Base-by-base conservation (phyloP, 2,113 vertebrate species). In the Onychorhynchus coronatus region DNA sequence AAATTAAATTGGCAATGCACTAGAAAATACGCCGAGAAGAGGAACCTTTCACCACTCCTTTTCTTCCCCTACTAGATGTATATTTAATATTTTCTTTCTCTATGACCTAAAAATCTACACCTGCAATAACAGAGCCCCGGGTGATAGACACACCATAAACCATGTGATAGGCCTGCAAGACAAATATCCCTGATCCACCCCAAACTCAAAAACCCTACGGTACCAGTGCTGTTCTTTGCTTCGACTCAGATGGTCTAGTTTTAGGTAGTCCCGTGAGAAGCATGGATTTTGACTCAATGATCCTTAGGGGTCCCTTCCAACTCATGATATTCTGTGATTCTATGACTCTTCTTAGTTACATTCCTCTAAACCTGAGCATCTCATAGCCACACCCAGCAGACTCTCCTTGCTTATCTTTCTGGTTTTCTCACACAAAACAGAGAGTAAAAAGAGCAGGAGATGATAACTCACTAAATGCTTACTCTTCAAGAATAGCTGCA, bases 121-220 rank as follows among this genome's bases (percentile, higher is more conserved):
- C 41, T 68, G 24, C 18, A 47, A 4, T 50, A 79, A 22, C 8
- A 73, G 19, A 86, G 24, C 16, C 8, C 19, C 39, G 23, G 30
- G 56, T 44, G 63, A 58, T 0, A 52, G 50, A 8, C 15, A 59
- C 19, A 74, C 31, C 46, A 56, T 27, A 85, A 78, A 53, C 8
- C 35, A 35, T 6, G 24, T 1, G 5, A 67, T 9, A 66, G 11
- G 42, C 19, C 27, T 67, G 50, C 44, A 62, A 47, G 24, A 47
- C 39, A 50, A 74, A 75, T 12, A 75, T 1, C 16, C 41, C 35
- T 25, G 24, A 68, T 30, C 7, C 25, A 47, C 18, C 8, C 19
- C 77, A 55, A 59, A 59, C 13, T 68, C 41, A 79, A n/a, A n/a
- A 28, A 1, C 28, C 11, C 67, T 9, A 2, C 0, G 0, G 19